Evolutionary conservation across 2,888 invertebrate genomes (phyloP).

Genomic region (Diaprepes abbreviatus): DNA sequence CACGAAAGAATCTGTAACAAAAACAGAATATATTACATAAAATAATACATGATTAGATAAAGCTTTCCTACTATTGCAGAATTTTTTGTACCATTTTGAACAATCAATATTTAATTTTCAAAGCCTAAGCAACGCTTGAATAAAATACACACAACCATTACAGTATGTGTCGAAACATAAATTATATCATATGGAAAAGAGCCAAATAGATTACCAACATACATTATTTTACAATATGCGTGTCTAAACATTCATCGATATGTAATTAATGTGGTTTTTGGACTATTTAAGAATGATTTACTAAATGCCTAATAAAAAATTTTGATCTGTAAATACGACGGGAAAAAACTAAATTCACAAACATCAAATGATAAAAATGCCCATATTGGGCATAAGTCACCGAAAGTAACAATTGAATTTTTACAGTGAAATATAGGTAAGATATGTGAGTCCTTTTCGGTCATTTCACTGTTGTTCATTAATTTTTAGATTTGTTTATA

Average conservation of each 20-base stretch:
- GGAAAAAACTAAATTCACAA: too few relatives aligned
- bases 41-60: not conserved
- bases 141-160: not conserved
- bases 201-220: not conserved
- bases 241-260: conserved; percentile 29
- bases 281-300: conserved; percentile 23
- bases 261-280: conserved; percentile 8
- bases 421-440: too few relatives aligned
- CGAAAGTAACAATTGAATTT: too few relatives aligned
- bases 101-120: not conserved
- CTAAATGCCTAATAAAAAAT: too few relatives aligned
- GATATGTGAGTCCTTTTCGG: too few relatives aligned
- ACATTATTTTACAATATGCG: conserved; percentile 30
- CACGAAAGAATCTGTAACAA: conserved; percentile 62
- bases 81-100: not conserved
- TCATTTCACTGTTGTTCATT: too few relatives aligned
- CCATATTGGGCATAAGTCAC: too few relatives aligned
- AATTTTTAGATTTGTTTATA: too few relatives aligned
- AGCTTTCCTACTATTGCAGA: not conserved
- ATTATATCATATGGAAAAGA: conserved; percentile 5
- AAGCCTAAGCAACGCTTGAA: not conserved
- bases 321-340: too few relatives aligned
- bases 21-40: conserved; percentile 10
- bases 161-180: conserved; percentile 6
- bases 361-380: too few relatives aligned